These are phyloP conservation scores for Epizoanthus rinbou DNA, from an alignment of 92 coral and sea anemone genomes.

Conservation along the genomic window DNA sequence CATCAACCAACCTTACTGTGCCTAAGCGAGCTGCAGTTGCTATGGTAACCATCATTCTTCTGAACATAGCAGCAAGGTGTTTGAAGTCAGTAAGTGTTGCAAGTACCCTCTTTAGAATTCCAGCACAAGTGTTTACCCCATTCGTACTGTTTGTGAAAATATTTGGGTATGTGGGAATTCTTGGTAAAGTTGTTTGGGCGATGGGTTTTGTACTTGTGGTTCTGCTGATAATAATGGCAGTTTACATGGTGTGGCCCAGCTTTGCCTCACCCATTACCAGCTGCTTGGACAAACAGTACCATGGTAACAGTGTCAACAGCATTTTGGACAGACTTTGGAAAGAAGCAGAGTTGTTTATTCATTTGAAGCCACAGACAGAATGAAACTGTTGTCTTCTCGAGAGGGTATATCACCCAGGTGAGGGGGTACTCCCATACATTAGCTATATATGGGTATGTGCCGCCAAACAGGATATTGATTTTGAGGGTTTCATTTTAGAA, in stretches of 20 bases:
- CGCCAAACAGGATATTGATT: no score
- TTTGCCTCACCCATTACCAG: background rate
- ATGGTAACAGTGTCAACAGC: constrained; percentile 2
- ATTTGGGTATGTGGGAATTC: background rate
- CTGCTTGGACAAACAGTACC: background rate
- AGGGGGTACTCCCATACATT: no score
- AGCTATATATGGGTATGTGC: no score
- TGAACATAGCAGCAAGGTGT: background rate
- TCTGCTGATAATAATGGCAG: constrained; percentile 15
- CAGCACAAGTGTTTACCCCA: background rate
- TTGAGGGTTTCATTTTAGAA: no score
- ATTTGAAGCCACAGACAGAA: background rate
- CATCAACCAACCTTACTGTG: background rate
- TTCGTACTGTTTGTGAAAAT: constrained; percentile 17
- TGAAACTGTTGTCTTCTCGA: no score
- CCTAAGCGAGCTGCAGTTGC: constrained; percentile 8
- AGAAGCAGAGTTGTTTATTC: background rate
- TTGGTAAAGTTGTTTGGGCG: background rate
- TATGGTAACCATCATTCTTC: constrained; percentile 16
- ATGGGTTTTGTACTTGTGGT: background rate
- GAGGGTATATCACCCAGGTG: no score
- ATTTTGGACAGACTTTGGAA: constrained; percentile 11
- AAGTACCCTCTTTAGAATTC: background rate
- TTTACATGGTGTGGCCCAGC: background rate
- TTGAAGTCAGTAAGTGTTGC: constrained; percentile 24